A percentile compares a stretch with the other conserved stretches of the same genome.
Evolutionary conservation across 2,888 invertebrate species (phyloP).

Genomic region (Microctonus aethiopoides): DNA sequence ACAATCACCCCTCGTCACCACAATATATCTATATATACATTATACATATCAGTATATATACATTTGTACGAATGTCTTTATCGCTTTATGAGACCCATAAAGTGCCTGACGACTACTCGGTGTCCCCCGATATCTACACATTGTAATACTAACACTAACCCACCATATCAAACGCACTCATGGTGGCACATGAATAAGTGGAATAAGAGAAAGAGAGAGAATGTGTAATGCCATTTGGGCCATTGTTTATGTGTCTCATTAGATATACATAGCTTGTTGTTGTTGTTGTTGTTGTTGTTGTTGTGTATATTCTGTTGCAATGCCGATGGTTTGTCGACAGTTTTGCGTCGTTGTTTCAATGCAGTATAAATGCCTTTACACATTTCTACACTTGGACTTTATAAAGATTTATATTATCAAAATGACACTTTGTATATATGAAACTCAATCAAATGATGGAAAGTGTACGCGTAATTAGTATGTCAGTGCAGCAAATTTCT

Average conservation of each 20-base stretch:
- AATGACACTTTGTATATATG: too few relatives aligned
- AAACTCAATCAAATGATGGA: too few relatives aligned
- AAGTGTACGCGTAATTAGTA: too few relatives aligned
- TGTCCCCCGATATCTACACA: conserved; percentile 21
- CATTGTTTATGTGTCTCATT: conserved; percentile 57
- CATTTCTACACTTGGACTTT: conserved; percentile 1
- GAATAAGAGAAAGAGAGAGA: conserved; percentile 12
- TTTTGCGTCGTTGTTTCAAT: conserved; percentile 28
- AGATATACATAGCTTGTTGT: conserved; percentile 38
- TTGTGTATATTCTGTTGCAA: neutral
- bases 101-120: conserved; percentile 48
- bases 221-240: conserved; percentile 34
- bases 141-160: conserved; percentile 29
- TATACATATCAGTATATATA: conserved; percentile 24
- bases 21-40: conserved; percentile 5
- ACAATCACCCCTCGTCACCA: neutral
- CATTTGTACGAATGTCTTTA: conserved; percentile 59
- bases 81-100: conserved; percentile 59
- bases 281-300: too few relatives aligned
- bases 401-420: conserved; percentile 12
- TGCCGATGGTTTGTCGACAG: too few relatives aligned
- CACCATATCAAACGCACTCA: conserved; percentile 10
- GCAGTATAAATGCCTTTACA: conserved; percentile 18
- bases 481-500: neutral
- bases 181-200: conserved; percentile 2